Evolutionary conservation across 37 sponge, comb jelly and placozoan species (phyloP).

Genomic region (Haliclona indistincta): DNA sequence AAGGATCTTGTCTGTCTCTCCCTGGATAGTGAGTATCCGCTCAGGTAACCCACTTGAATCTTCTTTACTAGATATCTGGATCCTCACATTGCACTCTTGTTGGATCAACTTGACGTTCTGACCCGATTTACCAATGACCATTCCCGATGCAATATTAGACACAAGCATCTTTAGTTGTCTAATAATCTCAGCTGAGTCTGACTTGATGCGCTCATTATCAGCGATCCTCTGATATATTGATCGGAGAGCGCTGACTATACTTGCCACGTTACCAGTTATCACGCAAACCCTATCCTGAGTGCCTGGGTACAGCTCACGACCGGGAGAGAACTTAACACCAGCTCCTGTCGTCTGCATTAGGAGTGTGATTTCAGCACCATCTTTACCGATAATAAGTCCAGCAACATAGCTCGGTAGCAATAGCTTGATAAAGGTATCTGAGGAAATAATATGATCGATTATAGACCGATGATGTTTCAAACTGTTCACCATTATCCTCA

Average conservation of each 20-base stretch:
- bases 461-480: too few relatives aligned
- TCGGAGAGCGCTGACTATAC: conserved; percentile 38
- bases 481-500: too few relatives aligned
- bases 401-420: conserved; percentile 84
- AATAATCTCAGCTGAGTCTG: conserved; percentile 30
- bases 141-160: conserved; percentile 87
- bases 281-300: conserved; percentile 81
- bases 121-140: conserved; percentile 94
- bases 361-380: conserved; percentile 75
- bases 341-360: conserved; percentile 69
- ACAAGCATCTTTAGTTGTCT: conserved; percentile 76
- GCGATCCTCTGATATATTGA: conserved; percentile 39
- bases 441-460: neutral
- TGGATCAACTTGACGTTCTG: conserved; percentile 80
- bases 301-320: conserved; percentile 79
- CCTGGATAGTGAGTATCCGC: conserved; percentile 68
- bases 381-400: conserved; percentile 93
- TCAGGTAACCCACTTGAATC: conserved; percentile 62
- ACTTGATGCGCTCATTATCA: conserved; percentile 16
- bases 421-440: conserved; percentile 75
- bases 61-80: conserved; percentile 83
- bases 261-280: conserved; percentile 52
- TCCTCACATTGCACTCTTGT: conserved; percentile 66
- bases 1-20: conserved; percentile 43
- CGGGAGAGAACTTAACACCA: conserved; percentile 81